Evolutionary conservation across 2,113 vertebrate genomes (phyloP), one percentile per base, ranked within the genome.

Genomic region (Onychorhynchus coronatus): DNA sequence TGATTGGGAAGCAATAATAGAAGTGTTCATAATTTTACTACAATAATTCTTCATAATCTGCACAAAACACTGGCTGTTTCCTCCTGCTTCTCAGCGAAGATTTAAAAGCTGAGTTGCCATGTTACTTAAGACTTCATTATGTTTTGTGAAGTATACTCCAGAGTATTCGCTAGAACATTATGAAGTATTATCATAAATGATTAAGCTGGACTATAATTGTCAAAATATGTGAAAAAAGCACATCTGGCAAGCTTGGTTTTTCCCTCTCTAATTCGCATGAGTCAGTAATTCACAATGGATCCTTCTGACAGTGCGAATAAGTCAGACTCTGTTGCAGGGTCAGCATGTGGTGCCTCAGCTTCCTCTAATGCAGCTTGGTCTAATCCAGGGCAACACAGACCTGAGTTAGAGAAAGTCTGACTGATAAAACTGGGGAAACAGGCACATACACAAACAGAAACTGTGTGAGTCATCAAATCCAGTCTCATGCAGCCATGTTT

Each of bases 191-290:
- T 95, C 85, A 85, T 97, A 97, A 96, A 97, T 97, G 88, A 97
- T 97, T 97, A 96, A 97, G 91, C 81, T 84, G 89, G 97, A 94
- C 92, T 75, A 68, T 97, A 97, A 95, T 97, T 95, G 93, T 93
- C 97, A 95, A 97, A 96, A 96, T 97, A 96, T n/a, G 94, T 95
- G 95, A 97, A 95, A 93, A 95, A 96, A 96, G 82, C 91, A 94
- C 96, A 97, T 96, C 93, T 97, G 96, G 89, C 83, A 91, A 90
- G 78, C 30, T 46, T 82, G 75, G 9, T 8, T 91, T 86, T 75
- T 50, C 71, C 22, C 76, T 94, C 47, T 42, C 50, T 67, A 50
- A 75, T 82, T 94, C 88, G 70, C 77, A 65, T 59, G 63, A 85
- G 83, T 94, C 90, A 65, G 65, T 91, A 94, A 93, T 63, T 94